Evolutionary conservation across 1,140 invertebrate genomes (phyloP).

Genomic region (Drosophila watanabei): DNA sequence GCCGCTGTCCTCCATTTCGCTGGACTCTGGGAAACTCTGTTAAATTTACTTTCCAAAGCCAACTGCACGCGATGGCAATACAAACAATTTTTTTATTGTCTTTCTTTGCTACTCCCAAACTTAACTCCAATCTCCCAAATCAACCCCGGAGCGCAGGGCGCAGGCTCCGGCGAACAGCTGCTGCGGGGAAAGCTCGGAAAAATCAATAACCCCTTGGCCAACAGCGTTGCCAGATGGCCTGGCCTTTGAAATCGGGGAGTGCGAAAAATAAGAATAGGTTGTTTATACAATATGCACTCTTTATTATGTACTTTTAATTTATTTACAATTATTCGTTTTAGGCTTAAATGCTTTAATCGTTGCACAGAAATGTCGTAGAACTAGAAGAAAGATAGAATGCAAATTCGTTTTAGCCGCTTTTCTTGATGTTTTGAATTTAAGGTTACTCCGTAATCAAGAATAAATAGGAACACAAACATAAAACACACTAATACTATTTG

Average conservation of each 20-base stretch:
- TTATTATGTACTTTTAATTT: slow-evolving; percentile 81
- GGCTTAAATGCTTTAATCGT: slow-evolving; percentile 77
- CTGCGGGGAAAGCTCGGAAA: slow-evolving; percentile 41
- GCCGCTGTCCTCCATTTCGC: slow-evolving; percentile 79
- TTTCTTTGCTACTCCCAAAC: slow-evolving; percentile 55
- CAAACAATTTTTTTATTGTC: slow-evolving; percentile 73
- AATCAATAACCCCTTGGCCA: slow-evolving; percentile 71
- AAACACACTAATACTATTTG: slow-evolving; percentile 80
- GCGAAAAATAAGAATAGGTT: background rate
- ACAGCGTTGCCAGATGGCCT: slow-evolving; percentile 58
- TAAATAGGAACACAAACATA: slow-evolving; percentile 81
- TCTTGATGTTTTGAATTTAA: slow-evolving; percentile 73
- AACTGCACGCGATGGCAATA: slow-evolving; percentile 62
- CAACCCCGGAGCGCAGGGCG: slow-evolving; percentile 61
- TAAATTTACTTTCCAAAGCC: slow-evolving; percentile 18
- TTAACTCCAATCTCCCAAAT: slow-evolving; percentile 62
- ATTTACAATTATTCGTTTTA: slow-evolving; percentile 79
- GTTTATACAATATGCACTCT: slow-evolving; percentile 73
- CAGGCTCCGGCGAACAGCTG: slow-evolving; percentile 75
- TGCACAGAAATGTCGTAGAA: slow-evolving; percentile 76
- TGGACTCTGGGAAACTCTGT: slow-evolving; percentile 4
- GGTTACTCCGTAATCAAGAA: slow-evolving; percentile 70
- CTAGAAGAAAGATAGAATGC: slow-evolving; percentile 65
- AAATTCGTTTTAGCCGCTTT: slow-evolving; percentile 75
- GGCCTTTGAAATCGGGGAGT: background rate